A percentile compares a stretch with the other conserved stretches of the same genome.
phyloP scores from a whole-genome alignment of 2,113 vertebrate species.

The Oryctolagus cuniculus region mOryCun1.1 NC_091450.1:28146001-28146500 shows the following conservation, averaged over 20 bases:
- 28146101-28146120: constrained; percentile 76
- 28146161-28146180: constrained; percentile 77
- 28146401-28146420: not conserved
- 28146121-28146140: constrained; percentile 76
- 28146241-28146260: constrained; percentile 48
- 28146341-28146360: not conserved
- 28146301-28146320: constrained; percentile 43
- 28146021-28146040: constrained; percentile 64
- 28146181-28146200: constrained; percentile 84
- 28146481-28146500: not conserved
- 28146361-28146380: not conserved
- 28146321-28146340: constrained; percentile 5
- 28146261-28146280: constrained; percentile 20
- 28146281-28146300: constrained; percentile 26
- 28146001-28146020: constrained; percentile 63
- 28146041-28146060: constrained; percentile 76
- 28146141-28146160: constrained; percentile 79
- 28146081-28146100: constrained; percentile 63
- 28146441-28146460: not conserved
- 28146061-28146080: constrained; percentile 40
- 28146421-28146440: not conserved
- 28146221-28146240: constrained; percentile 77
- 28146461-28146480: not conserved
- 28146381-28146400: not conserved
- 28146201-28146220: constrained; percentile 79